Evolutionary conservation across 2,888 invertebrate species (phyloP).

Genomic region (Cephus spinipes): DNA sequence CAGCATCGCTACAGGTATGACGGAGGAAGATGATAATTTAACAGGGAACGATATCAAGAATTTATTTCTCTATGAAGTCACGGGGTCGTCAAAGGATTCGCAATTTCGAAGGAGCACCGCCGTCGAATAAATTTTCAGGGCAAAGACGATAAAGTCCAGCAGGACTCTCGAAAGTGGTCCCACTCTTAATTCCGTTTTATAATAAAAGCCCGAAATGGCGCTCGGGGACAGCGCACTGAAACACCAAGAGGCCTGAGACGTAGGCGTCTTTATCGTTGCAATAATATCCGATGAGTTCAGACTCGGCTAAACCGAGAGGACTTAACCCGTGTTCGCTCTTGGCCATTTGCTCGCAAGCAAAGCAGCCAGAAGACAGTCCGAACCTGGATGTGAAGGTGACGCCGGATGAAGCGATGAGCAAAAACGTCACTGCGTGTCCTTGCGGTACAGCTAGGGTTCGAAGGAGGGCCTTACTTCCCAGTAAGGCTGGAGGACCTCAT

Average conservation of each 20-base stretch:
- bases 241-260: constrained; percentile 14
- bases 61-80: constrained; percentile 32
- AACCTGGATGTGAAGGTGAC: too few species aligned
- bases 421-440: constrained; percentile 15
- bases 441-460: constrained; percentile 37
- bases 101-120: background rate
- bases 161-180: background rate
- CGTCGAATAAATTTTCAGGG: background rate
- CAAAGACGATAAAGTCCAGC: background rate
- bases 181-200: background rate
- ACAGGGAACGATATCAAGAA: constrained; percentile 11
- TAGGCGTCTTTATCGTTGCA: constrained; percentile 34
- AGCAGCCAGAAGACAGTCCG: too few species aligned
- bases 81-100: constrained; percentile 26
- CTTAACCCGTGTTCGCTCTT: background rate
- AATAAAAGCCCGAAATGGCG: constrained; percentile 5
- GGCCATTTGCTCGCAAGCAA: too few species aligned
- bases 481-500: constrained; percentile 38
- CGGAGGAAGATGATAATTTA: background rate
- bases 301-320: constrained; percentile 18
- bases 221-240: background rate
- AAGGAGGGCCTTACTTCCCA: constrained; percentile 40
- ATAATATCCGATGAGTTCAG: constrained; percentile 10
- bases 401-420: too few species aligned
- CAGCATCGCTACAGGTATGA: too few species aligned